phyloP scores from a whole-genome alignment of 1,140 invertebrate genomes.

The Leptinotarsa undecemlineata region DNA sequence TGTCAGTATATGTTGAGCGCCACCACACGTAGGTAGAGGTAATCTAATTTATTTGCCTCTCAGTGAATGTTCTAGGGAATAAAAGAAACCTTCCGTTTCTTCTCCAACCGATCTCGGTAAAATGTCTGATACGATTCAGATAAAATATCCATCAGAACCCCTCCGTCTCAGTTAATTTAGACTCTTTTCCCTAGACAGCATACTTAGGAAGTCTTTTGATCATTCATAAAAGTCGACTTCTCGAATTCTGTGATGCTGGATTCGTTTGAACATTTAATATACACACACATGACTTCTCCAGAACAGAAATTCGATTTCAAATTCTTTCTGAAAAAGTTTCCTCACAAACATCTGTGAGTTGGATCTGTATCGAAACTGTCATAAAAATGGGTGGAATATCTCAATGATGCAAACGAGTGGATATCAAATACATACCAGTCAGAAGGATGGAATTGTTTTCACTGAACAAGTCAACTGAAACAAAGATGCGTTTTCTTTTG shows the following conservation, averaged over 20 bases:
- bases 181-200: not conserved
- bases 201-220: not conserved
- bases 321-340: no score
- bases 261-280: not conserved
- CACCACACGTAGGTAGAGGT: no score
- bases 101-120: not conserved
- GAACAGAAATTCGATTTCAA: not conserved
- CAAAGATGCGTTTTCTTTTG: no score
- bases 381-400: no score
- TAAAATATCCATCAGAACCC: not conserved
- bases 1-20: no score
- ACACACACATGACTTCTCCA: not conserved
- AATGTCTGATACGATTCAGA: not conserved
- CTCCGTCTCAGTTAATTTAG: not conserved
- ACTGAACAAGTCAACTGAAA: no score
- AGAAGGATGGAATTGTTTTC: no score
- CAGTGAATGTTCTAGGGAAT: not conserved
- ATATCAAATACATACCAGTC: no score
- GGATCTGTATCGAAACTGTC: no score
- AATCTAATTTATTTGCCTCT: not conserved
- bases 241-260: not conserved
- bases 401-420: no score
- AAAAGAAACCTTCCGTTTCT: not conserved
- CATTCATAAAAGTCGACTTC: constrained; percentile 1
- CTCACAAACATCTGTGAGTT: no score